Evolutionary conservation across 2,888 invertebrate species (phyloP), one percentile per base, ranked within the genome.

Genomic region (Cephalotes varians): DNA sequence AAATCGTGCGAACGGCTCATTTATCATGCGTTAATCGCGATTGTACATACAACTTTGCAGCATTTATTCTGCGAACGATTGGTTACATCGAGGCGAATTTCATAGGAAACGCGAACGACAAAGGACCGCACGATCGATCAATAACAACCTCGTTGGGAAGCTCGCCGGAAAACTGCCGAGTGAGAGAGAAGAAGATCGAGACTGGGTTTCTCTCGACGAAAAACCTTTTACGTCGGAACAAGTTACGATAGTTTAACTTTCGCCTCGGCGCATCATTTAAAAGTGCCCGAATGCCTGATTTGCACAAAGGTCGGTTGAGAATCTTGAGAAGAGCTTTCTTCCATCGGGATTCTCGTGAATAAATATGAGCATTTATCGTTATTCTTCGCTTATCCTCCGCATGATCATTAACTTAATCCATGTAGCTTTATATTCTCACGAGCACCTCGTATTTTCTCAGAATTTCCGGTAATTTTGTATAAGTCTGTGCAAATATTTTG

Each of bases 91-190:
- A 81, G 82, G 72, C 56, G 76, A 81, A 85, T 85, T 86, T 85
- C 71, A 64, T 9, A 79, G 81, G 83, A 87, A 80, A 80, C 73
- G 60, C 71, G 72, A 60, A 85, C 83, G 83, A 86, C 87, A 87
- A 87, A 87, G 74, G 83, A 65, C 47, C 40, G 69, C 49, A 56
- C 74, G 81, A 47, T 82, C 88, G 86, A 85, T 88, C 88, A 87
- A 88, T 87, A 86, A 81, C 83, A 82, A 72, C 85, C 67, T 81
- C 81, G 83, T 82, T 79, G 83, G 79, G 34, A 74, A 74, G 34
- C 79, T 88, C 49, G 49, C 34, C 37, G n/a, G 74, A 64, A 76
- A 51, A 49, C 47, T 34, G n/a, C 15, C 51, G 51, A 51, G 12
- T 25, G 9, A 82, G 72, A 21, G 69, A 25, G 18, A 51, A 34